Conservation (phyloP, 2,797 vertebrate species). For the Pipistrellus pipistrellus region DNA sequence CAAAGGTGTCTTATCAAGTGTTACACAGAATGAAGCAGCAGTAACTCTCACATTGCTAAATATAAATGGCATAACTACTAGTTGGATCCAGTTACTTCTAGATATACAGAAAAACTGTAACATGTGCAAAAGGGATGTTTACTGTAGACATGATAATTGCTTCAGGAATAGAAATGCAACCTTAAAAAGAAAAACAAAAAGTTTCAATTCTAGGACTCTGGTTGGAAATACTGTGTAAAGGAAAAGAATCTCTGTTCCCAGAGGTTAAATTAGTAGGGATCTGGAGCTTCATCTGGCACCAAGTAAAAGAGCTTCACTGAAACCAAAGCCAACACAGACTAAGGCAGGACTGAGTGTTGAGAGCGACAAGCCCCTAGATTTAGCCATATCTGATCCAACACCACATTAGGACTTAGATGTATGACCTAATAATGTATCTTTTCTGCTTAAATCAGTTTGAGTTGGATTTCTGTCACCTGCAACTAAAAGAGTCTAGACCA, state of each 20-base stretch:
- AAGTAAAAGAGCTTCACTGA: not conserved
- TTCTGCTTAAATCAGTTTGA: conserved; percentile 10
- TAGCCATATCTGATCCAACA: not conserved
- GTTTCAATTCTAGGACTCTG: not conserved
- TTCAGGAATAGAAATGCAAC: not conserved
- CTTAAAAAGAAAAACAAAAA: not conserved
- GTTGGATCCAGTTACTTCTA: not conserved
- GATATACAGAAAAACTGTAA: not conserved
- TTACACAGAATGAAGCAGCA: not conserved
- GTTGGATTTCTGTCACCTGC: conserved; percentile 9
- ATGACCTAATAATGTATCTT: not conserved
- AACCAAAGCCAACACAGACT: not conserved
- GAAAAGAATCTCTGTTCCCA: not conserved
- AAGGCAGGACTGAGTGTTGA: not conserved
- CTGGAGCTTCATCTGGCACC: not conserved
- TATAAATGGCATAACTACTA: not conserved
- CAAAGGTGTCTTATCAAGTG: not conserved
- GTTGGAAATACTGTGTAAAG: not conserved
- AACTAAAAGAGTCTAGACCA: not conserved
- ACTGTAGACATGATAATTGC: not conserved
- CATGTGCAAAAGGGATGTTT: not conserved
- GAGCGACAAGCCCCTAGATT: not conserved
- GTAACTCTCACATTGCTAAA: not conserved
- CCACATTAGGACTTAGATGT: not conserved
- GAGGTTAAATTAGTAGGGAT: not conserved